phyloP scores from a whole-genome alignment of 2,888 invertebrate genomes.

The Lochmaea capreae region DNA sequence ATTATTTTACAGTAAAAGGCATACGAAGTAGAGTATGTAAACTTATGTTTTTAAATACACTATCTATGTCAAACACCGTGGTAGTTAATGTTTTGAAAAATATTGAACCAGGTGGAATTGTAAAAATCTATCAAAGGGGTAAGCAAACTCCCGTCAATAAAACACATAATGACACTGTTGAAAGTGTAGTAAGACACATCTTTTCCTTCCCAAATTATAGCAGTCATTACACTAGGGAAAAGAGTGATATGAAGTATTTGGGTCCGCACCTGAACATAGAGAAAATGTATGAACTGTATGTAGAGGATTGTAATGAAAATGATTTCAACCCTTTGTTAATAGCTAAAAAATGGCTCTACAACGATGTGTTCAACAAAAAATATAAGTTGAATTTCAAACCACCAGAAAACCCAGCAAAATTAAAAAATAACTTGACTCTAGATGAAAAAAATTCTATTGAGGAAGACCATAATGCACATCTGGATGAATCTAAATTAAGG shows the following conservation, averaged over 20 bases:
- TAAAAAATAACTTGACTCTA: conserved; percentile 24
- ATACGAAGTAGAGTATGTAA: conserved; percentile 16
- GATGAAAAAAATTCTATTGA: conserved; percentile 21
- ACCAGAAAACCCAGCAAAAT: conserved; percentile 18
- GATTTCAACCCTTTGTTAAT: background rate
- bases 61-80: conserved; percentile 12
- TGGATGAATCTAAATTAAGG: conserved; percentile 21
- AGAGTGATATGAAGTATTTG: conserved; percentile 21
- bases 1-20: conserved; percentile 26
- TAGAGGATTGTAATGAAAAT: background rate
- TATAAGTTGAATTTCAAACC: conserved; percentile 25
- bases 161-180: conserved; percentile 16
- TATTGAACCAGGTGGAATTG: conserved; percentile 12
- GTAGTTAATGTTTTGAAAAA: conserved; percentile 18
- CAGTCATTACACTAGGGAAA: conserved; percentile 21
- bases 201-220: background rate
- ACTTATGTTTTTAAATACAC: conserved; percentile 22
- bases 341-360: conserved; percentile 2
- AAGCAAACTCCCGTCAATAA: conserved; percentile 9
- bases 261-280: conserved; percentile 21
- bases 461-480: conserved; percentile 19
- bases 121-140: conserved; percentile 7
- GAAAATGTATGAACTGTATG: too few species aligned
- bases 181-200: conserved; percentile 15
- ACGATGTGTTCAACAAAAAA: conserved; percentile 21